Percentiles rank a stretch among this genome's conserved stretches.
Evolutionary conservation across 2,797 vertebrate species (phyloP).

Genomic region (Geotrypetes seraphini): DNA sequence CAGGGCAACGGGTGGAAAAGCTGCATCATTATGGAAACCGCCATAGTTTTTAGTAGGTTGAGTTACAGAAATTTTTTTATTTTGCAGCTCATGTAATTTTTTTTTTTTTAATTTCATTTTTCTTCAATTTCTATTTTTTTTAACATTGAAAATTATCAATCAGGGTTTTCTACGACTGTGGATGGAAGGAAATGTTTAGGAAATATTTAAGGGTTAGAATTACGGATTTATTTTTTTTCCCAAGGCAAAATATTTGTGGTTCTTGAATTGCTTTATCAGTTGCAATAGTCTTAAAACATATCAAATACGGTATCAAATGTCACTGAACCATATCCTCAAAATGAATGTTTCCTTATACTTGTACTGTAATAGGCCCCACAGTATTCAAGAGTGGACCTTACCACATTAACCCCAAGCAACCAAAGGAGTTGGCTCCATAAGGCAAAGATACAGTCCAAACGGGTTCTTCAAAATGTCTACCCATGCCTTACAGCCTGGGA

Average conservation of each 20-base stretch:
- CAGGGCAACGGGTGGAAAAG: slow-evolving; percentile 92
- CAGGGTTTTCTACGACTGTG: slow-evolving; percentile 83
- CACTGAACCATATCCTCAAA: slow-evolving; percentile 25
- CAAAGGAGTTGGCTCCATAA: too few species aligned
- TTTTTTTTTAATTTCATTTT: slow-evolving; percentile 53
- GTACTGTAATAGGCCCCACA: too few species aligned
- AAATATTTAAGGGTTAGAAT: slow-evolving; percentile 22
- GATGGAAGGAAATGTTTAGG: slow-evolving; percentile 84
- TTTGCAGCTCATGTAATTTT: slow-evolving; percentile 81
- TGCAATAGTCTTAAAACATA: slow-evolving; percentile 34
- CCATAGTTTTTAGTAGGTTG: slow-evolving; percentile 45
- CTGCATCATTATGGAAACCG: slow-evolving; percentile 63
- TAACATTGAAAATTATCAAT: slow-evolving; percentile 58
- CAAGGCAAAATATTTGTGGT: slow-evolving; percentile 10
- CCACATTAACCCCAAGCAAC: too few species aligned
- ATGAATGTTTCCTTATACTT: slow-evolving; percentile 17
- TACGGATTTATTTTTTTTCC: slow-evolving; percentile 22
- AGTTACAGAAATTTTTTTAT: slow-evolving; percentile 60
- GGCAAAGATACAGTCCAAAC: too few species aligned
- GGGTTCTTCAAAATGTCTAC: too few species aligned
- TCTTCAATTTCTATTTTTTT: slow-evolving; percentile 44
- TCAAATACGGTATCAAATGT: slow-evolving; percentile 35
- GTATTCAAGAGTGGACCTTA: too few species aligned
- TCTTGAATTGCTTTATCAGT: slow-evolving; percentile 25
- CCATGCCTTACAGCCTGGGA: too few species aligned